Evolutionary conservation across 1,140 invertebrate species (phyloP).

Genomic region (Halesus radiatus): DNA sequence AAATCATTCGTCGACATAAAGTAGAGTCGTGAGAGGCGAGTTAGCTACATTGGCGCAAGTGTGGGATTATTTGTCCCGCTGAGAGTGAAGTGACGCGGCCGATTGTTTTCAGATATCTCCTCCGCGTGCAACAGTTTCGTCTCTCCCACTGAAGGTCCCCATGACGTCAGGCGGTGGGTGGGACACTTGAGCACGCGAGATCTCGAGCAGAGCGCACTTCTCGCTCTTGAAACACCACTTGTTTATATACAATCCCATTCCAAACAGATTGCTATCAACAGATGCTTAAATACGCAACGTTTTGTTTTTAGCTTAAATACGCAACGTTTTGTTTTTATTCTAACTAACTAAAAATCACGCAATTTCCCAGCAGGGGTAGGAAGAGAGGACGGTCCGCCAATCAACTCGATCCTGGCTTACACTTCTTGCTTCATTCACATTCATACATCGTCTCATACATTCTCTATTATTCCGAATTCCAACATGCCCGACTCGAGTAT

Average conservation of each 20-base stretch:
- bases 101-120: conserved; percentile 4
- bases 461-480: no score
- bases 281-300: no score
- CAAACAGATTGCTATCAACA: neutral
- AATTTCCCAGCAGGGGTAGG: no score
- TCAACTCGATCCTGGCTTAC: no score
- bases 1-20: neutral
- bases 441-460: no score
- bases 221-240: neutral
- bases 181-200: neutral
- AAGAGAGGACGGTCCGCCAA: no score
- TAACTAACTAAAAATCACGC: no score
- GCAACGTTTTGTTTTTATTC: no score
- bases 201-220: neutral
- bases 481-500: no score
- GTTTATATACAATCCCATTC: neutral
- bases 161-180: conserved; percentile 22
- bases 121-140: no score
- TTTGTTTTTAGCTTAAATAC: no score
- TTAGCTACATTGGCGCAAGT: neutral
- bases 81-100: conserved; percentile 11
- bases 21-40: neutral
- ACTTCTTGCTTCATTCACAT: no score
- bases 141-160: conserved; percentile 19
- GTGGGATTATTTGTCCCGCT: conserved; percentile 4